Percentiles rank a stretch among this genome's conserved stretches.
Conservation (phyloP, 1,140 invertebrate genomes). For the Papilio polyxenes region DNA sequence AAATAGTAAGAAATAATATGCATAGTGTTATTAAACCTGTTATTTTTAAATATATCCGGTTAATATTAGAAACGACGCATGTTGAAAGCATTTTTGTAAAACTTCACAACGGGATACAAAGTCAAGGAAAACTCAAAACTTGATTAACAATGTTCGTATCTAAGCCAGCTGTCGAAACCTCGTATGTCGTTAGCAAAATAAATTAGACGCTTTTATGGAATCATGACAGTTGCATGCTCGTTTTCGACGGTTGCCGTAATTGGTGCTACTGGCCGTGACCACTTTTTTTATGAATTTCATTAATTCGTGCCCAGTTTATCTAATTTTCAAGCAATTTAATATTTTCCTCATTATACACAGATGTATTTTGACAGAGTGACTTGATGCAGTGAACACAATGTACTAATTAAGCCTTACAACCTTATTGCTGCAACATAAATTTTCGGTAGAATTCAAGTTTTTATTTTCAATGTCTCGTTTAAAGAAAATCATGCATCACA, state of each 20-base stretch:
- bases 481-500: not conserved
- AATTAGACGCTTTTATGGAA: slow-evolving; percentile 36
- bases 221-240: slow-evolving; percentile 35
- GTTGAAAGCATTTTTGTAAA: not conserved
- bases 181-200: slow-evolving; percentile 35
- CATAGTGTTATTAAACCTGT: not conserved
- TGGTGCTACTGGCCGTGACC: slow-evolving; percentile 36
- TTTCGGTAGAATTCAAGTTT: too few species aligned
- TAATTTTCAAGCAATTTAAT: slow-evolving; percentile 5
- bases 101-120: not conserved
- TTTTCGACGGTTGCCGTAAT: slow-evolving; percentile 37
- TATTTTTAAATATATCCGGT: not conserved
- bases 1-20: not conserved
- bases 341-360: not conserved
- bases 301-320: slow-evolving; percentile 33
- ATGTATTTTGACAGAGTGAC: not conserved
- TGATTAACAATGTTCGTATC: not conserved
- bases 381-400: not conserved
- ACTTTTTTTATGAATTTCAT: slow-evolving; percentile 31
- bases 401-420: too few species aligned
- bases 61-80: not conserved
- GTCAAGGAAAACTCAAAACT: not conserved
- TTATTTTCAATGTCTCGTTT: not conserved
- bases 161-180: slow-evolving; percentile 25
- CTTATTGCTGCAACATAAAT: too few species aligned